Base-by-base conservation (phyloP, 1,140 invertebrate genomes). In the Belonocnema kinseyi region DNA sequence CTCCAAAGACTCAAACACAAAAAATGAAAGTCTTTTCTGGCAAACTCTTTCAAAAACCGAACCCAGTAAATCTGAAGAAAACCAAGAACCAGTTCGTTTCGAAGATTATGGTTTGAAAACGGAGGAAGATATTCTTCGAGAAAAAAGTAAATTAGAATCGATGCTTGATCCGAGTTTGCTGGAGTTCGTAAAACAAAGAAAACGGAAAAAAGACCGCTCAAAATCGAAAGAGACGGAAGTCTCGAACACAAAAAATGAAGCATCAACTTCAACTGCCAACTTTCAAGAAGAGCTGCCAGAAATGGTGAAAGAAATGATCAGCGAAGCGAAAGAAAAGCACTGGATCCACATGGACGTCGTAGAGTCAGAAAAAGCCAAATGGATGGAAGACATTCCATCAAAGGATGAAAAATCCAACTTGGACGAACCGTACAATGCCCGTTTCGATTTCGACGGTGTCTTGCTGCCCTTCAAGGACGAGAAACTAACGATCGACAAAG, bases 271-370 rank as follows among this genome's bases (percentile, higher is more conserved):
- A 16, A 33, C 10, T 6, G 56, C 2, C 78, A 53, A 66, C 52
- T 12, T 16, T 70, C 16, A 14, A 33, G 10, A 85, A 71, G 80
- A 82, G 76, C 82, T 90, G 74, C 86, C 89, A 51, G 82, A 93
- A 76, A 91, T 91, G 84, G 91, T 93, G 3, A 88, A 92, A 77
- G 93, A 95, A 80, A 88, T 96, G 50, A 84, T 95, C 13, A 92
- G 92, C 58, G 92, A 93, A 86, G 93, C 93, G 72, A 90, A 93
- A 76, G 85, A 94, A 2, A 93, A 94, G 75, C 94, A 95, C 40
- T 98, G 96, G 95, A 81, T 97, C 0, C 93, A 97, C 86, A 98
- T 98, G 93, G 93, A 97, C 88, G 92, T 93, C 50, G 85, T 97
- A 56, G 97, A 98, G 89, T 93, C 93, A 79, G 95, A 96, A 81